Evolutionary conservation across 1,140 invertebrate species (phyloP), one percentile per base, ranked within the genome.

Genomic region (Megathymus violae): DNA sequence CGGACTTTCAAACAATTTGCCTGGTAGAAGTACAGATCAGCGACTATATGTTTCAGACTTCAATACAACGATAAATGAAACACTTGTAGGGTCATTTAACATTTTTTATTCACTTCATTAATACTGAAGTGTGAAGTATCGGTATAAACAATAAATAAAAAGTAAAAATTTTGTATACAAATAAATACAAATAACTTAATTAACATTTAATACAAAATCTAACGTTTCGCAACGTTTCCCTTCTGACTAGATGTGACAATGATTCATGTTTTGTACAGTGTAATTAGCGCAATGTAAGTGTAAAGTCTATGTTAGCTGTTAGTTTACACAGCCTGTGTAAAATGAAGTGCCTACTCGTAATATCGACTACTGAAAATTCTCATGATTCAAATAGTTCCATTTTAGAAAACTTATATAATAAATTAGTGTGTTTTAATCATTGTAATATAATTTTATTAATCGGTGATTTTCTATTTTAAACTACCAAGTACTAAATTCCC

Each of bases 81-180:
- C 48, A 52, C 9, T n/a, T n/a, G n/a, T n/a, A 40, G 46, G 40
- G 74, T 62, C 78, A 78, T 74, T 72, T 38, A 79, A 78, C 76
- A 72, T 74, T 72, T 64, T 89, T 86, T 87, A 87, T 83, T 84
- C 70, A 84, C 64, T 69, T 67, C 60, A 79, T 74, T 82, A 84
- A 82, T 84, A 82, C 65, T 82, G 76, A 83, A 85, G 82, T 74
- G 79, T 71, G 67, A 67, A 67, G 67, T 71, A 71, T 85, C 64
- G 67, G 67, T 78, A 67, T 71, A 69, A 73, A 74, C 69, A 69
- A 67, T 80, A 73, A 71, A 81, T 84, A 82, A 81, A 81, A 80
- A 80, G 71, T 78, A 80, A 80, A 89, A 88, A 84, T 67, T 56
- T 76, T 82, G 76, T 87, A 84, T 80, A 87, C 69, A 84, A 82